Percentiles rank a stretch among this genome's conserved stretches.
Evolutionary conservation across 2,888 invertebrate species (phyloP).

Genomic region (Protodeltote pygarga): DNA sequence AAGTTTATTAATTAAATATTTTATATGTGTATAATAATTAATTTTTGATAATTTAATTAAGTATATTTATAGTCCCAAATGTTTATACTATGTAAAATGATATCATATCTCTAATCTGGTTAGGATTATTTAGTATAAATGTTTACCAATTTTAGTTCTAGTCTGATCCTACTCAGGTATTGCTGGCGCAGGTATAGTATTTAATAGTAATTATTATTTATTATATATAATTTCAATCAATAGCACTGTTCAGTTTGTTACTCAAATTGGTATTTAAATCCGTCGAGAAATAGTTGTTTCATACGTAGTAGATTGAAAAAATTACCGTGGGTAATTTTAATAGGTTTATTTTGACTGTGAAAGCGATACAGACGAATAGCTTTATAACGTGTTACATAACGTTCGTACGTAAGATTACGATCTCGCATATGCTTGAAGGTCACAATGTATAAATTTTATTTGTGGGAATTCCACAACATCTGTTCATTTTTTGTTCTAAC

Average conservation of each 20-base stretch:
- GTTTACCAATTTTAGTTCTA: constrained; percentile 47
- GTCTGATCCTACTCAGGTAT: constrained; percentile 49
- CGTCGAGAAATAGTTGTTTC: no score
- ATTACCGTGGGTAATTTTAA: not conserved
- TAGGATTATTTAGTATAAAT: constrained; percentile 25
- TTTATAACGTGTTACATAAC: not conserved
- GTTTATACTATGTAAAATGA: constrained; percentile 16
- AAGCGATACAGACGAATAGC: not conserved
- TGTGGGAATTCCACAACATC: constrained; percentile 2
- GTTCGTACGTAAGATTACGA: constrained; percentile 4
- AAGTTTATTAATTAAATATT: not conserved
- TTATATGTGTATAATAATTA: constrained; percentile 22
- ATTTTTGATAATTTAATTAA: constrained; percentile 7
- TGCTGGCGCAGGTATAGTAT: constrained; percentile 51
- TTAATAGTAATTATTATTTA: constrained; percentile 35
- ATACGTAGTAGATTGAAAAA: no score
- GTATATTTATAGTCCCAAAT: constrained; percentile 1
- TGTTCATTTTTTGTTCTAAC: not conserved
- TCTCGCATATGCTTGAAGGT: constrained; percentile 13
- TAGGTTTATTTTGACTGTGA: not conserved
- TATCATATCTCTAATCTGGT: constrained; percentile 1
- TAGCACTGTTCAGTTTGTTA: constrained; percentile 25
- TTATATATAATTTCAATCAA: constrained; percentile 13
- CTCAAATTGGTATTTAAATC: not conserved
- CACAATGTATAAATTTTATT: constrained; percentile 5